These are phyloP conservation scores for Bombus turneri DNA, from an alignment of 1,140 invertebrate species.

Conservation along the genomic window DNA sequence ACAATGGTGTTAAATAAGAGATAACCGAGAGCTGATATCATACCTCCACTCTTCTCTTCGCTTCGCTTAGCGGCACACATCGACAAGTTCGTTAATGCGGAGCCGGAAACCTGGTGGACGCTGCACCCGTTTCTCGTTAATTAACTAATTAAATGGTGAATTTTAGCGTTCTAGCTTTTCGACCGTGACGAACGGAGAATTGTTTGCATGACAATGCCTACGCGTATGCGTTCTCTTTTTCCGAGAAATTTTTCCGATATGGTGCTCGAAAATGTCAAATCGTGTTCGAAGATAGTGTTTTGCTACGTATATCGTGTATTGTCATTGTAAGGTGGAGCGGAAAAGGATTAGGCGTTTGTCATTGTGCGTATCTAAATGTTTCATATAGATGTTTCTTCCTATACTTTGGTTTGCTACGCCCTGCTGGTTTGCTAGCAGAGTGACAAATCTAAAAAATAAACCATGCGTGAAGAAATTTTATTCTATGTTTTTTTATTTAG, in stretches of 20 bases:
- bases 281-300: not conserved
- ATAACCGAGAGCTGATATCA: constrained; percentile 69
- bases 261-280: too few relatives aligned
- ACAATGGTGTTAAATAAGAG: constrained; percentile 79
- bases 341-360: too few relatives aligned
- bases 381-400: too few relatives aligned
- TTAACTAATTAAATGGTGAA: constrained; percentile 60
- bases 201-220: not conserved
- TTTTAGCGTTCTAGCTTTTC: constrained; percentile 1
- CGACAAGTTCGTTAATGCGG: constrained; percentile 64
- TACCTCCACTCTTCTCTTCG: constrained; percentile 51
- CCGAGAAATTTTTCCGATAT: not conserved
- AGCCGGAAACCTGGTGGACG: not conserved
- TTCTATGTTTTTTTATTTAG: too few relatives aligned
- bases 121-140: constrained; percentile 48
- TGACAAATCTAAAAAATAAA: too few relatives aligned
- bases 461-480: too few relatives aligned
- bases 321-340: too few relatives aligned
- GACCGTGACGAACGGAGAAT: not conserved
- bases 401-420: too few relatives aligned
- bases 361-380: too few relatives aligned
- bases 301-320: too few relatives aligned
- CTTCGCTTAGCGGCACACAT: constrained; percentile 43
- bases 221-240: not conserved
- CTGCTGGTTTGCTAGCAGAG: too few relatives aligned